phyloP scores from a whole-genome alignment of 64 coral and sea anemone species.

The Dendronephthya gigantea region DNA sequence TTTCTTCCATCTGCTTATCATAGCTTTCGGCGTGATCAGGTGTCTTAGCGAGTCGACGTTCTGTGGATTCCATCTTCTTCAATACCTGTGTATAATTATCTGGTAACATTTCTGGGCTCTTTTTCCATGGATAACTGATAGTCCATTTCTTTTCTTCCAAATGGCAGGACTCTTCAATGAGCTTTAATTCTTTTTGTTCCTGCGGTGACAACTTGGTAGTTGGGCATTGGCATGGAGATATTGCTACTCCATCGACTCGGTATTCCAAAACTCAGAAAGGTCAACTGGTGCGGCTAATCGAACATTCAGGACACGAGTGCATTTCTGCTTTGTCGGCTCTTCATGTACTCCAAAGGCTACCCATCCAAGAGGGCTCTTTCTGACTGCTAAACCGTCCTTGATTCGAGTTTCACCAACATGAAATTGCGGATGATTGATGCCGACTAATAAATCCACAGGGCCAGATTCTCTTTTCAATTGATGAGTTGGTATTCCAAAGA shows the following conservation, averaged over 20 bases:
- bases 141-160: slow-evolving; percentile 3
- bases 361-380: slow-evolving; percentile 53
- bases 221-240: slow-evolving; percentile 37
- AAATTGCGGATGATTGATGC: slow-evolving; percentile 51
- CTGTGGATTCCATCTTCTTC: slow-evolving; percentile 21
- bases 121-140: slow-evolving; percentile 18
- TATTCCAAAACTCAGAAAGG: slow-evolving; percentile 54
- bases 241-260: slow-evolving; percentile 56
- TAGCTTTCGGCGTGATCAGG: slow-evolving; percentile 1
- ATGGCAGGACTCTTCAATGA: neutral
- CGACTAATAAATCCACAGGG: slow-evolving; percentile 44
- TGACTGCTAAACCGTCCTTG: slow-evolving; percentile 36
- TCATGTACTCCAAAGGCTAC: slow-evolving; percentile 42
- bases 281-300: slow-evolving; percentile 46
- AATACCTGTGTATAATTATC: neutral
- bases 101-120: neutral
- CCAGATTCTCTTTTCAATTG: slow-evolving; percentile 32
- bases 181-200: neutral
- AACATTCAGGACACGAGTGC: slow-evolving; percentile 36
- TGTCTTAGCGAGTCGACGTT: neutral
- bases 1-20: slow-evolving; percentile 24
- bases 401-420: slow-evolving; percentile 51
- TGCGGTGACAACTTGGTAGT: slow-evolving; percentile 25
- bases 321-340: neutral
- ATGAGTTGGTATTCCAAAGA: slow-evolving; percentile 10